These are phyloP conservation scores for Okapia johnstoni DNA, from an alignment of 2,113 vertebrate genomes.

Conservation along the genomic window DNA sequence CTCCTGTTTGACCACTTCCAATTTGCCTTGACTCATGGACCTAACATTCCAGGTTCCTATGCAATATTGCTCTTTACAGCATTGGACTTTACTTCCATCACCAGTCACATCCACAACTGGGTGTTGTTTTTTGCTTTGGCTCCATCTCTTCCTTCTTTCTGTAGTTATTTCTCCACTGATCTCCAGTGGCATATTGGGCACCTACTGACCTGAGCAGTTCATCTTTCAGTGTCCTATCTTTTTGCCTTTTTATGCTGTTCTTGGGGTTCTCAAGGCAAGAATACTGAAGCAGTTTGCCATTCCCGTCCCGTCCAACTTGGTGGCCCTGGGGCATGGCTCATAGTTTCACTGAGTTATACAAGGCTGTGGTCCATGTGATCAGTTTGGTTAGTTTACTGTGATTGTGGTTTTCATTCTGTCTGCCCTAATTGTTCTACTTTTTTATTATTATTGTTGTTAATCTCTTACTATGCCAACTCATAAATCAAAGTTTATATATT, in stretches of 20 bases:
- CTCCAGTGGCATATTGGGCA: not conserved
- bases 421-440: not conserved
- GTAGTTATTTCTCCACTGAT: not conserved
- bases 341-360: not conserved
- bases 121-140: not conserved
- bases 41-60: not conserved
- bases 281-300: not conserved
- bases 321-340: not conserved
- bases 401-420: not conserved
- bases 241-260: not conserved
- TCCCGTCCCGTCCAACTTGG: accelerated
- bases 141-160: not conserved
- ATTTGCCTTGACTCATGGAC: not conserved
- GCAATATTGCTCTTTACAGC: not conserved
- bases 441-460: not conserved
- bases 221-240: not conserved
- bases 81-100: not conserved
- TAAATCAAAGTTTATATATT: not conserved
- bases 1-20: not conserved
- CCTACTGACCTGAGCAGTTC: not conserved
- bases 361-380: not conserved
- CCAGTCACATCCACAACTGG: not conserved
- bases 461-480: not conserved
- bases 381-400: not conserved
- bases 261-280: not conserved